A percentile compares a stretch with the other conserved stretches of the same genome.
Conservation (phyloP, 2,888 invertebrate genomes). For the Conistra vaccinii region DNA sequence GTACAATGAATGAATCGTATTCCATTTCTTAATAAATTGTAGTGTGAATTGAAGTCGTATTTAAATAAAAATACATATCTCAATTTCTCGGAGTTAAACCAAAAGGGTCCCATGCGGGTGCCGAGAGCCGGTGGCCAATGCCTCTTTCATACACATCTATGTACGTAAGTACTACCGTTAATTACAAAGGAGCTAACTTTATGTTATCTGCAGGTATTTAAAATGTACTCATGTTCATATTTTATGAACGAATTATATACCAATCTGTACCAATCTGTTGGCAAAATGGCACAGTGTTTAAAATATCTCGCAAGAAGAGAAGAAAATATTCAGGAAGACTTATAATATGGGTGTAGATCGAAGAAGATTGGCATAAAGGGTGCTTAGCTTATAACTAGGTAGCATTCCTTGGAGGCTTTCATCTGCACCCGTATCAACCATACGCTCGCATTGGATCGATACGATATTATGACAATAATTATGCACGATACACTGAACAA, state of each 20-base stretch:
- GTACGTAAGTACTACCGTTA: constrained; percentile 52
- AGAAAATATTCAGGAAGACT: not conserved
- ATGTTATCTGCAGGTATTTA: constrained; percentile 44
- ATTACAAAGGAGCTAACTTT: constrained; percentile 58
- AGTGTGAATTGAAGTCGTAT: constrained; percentile 24
- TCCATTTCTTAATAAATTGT: constrained; percentile 27
- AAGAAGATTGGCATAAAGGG: not conserved
- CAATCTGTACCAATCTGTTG: not conserved
- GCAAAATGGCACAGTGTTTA: not conserved
- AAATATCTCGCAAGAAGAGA: not conserved
- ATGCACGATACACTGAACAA: not conserved
- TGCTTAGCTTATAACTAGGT: not conserved
- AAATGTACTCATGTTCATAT: constrained; percentile 46
- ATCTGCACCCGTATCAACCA: not conserved
- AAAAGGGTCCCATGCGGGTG: constrained; percentile 63
- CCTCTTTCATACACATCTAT: constrained; percentile 53
- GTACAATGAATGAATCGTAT: constrained; percentile 21
- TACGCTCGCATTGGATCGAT: not conserved
- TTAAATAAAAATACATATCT: constrained; percentile 52
- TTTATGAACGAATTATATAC: constrained; percentile 25
- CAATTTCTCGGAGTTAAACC: constrained; percentile 48
- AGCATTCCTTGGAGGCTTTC: not conserved
- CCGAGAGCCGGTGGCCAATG: constrained; percentile 45
- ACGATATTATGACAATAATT: not conserved
- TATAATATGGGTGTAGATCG: not conserved